These are phyloP conservation scores for Symphodus melops DNA, from an alignment of 2,113 vertebrate genomes.

Conservation along the genomic window DNA sequence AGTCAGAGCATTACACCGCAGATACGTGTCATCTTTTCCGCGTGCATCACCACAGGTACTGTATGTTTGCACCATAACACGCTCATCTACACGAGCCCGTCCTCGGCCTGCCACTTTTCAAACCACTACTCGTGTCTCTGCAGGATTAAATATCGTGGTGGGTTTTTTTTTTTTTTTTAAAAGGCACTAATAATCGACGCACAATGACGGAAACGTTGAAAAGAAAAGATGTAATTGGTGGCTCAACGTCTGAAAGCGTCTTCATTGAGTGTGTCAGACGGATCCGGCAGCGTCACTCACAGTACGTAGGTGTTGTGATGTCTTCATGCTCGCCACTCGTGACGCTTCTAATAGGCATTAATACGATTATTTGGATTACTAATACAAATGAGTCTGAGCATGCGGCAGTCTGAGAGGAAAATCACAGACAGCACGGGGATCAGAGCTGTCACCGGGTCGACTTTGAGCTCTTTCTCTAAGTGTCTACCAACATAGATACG, in stretches of 20 bases:
- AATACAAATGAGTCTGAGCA: constrained; percentile 83
- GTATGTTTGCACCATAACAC: constrained; percentile 30
- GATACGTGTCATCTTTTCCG: constrained; percentile 47
- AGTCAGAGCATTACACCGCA: constrained; percentile 40
- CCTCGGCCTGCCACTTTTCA: constrained; percentile 25
- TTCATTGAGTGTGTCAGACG: constrained; percentile 56
- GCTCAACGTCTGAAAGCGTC: constrained; percentile 45
- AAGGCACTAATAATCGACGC: constrained; percentile 35
- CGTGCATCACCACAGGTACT: constrained; percentile 40
- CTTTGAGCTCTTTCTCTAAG: constrained; percentile 60
- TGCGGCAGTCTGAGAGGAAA: constrained; percentile 60
- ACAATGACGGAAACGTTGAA: constrained; percentile 39
- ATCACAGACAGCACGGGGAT: constrained; percentile 60
- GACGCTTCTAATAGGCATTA: constrained; percentile 84
- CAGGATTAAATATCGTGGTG: constrained; percentile 22
- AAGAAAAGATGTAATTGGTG: constrained; percentile 39
- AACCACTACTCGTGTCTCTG: constrained; percentile 24
- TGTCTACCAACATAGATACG: constrained; percentile 49
- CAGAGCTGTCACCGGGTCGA: constrained; percentile 64
- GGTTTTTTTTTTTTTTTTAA: background rate
- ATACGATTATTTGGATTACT: constrained; percentile 84
- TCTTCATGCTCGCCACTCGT: constrained; percentile 80
- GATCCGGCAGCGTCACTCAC: constrained; percentile 36
- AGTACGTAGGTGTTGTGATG: constrained; percentile 82
- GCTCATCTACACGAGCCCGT: constrained; percentile 20